phyloP scores from a whole-genome alignment of 2,888 invertebrate genomes.

The Ectobius pallidus region DNA sequence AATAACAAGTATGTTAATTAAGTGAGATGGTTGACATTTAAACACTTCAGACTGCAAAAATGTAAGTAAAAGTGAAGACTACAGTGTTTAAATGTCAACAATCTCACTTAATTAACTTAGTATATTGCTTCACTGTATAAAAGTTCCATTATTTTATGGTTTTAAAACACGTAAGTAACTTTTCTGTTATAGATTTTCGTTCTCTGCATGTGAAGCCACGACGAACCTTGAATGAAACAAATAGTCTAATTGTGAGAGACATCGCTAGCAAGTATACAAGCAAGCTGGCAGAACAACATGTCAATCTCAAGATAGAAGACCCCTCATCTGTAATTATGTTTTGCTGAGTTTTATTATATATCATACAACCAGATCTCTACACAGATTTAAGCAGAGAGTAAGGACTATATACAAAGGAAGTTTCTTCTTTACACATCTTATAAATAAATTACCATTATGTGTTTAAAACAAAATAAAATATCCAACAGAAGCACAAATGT shows the following conservation, averaged over 20 bases:
- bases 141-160: too few species aligned
- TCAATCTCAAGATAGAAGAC: slow-evolving; percentile 53
- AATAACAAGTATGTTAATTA: too few species aligned
- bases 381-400: neutral
- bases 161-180: too few species aligned
- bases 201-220: slow-evolving; percentile 52
- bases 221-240: slow-evolving; percentile 50
- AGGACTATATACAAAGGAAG: neutral
- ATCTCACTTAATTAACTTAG: too few species aligned
- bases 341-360: neutral
- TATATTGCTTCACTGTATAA: too few species aligned
- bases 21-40: too few species aligned
- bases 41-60: too few species aligned
- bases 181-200: slow-evolving; percentile 28
- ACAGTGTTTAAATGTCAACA: too few species aligned
- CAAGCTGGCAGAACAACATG: slow-evolving; percentile 51
- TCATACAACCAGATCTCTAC: neutral
- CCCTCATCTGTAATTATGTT: neutral
- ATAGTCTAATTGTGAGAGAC: slow-evolving; percentile 51
- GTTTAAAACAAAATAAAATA: too few species aligned
- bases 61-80: too few species aligned
- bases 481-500: too few species aligned
- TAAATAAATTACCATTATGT: too few species aligned
- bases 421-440: neutral
- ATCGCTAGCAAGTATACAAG: slow-evolving; percentile 51